Evolutionary conservation across 2,113 vertebrate species (phyloP), one percentile per base, ranked within the genome.

Genomic region (Bungarus multicinctus): DNA sequence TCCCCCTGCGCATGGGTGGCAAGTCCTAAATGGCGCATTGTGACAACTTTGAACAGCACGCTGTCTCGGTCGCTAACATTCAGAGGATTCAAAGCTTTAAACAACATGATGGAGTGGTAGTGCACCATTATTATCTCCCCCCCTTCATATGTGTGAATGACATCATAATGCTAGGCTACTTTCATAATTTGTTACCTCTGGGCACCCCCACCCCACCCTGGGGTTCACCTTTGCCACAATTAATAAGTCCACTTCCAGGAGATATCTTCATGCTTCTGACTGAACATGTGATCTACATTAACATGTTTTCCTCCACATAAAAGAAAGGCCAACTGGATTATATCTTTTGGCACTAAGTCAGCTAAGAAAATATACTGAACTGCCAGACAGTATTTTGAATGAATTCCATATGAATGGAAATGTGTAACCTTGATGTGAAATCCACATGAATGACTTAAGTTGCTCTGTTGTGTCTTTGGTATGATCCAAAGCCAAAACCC

Each of bases 311-410:
- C 96, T 91, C 74, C 69, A 93, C 85, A 9, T 20, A 94, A 85
- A 93, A 96, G 90, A 0, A 54, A 95, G 91, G 50, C 90, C 39
- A 54, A 43, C 23, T n/a, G 91, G 92, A 88, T 89, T 85, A 93
- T 92, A 93, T 93, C 85, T 58, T 95, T 93, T 95, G 89, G 91
- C 57, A 1, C 52, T 52, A 30, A 22, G 22, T 4, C 94, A n/a
- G n/a, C 92, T 93, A 89, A 64, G 43, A 89, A 96, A 96, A 91
- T 57, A 89, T 9, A 94, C n/a, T 14, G 57, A 92, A 60, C 47
- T 47, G 23, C 94, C 0, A 20, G 89, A 90, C 91, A 27, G 1
- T 94, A 97, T 97, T 97, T 93, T 95, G 95, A 96, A 96, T 95
- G 94, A 95, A 94, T 92, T 96, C 91, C 91, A 94, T 86, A 93